Evolutionary conservation across 2,888 invertebrate species (phyloP), one percentile per base, ranked within the genome.

Genomic region (Cotesia congregata): DNA sequence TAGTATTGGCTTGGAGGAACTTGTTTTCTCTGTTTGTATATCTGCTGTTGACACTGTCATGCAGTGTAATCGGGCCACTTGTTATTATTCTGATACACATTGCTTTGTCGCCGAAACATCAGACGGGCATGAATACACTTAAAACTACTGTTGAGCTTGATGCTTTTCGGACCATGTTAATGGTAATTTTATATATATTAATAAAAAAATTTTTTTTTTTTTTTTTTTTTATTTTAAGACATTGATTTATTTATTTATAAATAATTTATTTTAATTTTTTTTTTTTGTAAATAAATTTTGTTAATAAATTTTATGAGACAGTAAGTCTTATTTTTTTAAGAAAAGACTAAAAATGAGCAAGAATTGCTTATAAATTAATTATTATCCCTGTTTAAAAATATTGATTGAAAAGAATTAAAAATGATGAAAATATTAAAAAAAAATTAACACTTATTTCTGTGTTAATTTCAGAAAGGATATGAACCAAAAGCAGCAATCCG

Each of bases 41-140:
- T 50, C 12, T 50, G 2, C 12, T 85, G 60, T 79, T 89, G 75
- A 87, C 88, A 30, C 65, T 87, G 0, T 86, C 87, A 9, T 89
- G 89, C 72, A 85, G 86, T 67, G 79, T 86, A 30, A 82, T 91
- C 59, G 91, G 91, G 67, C 88, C 90, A 50, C 83, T 90, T 61
- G 86, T 90, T 71, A 90, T 91, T 69, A 88, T 94, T 83, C 92
- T 93, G 91, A 92, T 93, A 79, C 93, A 94, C 86, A 90, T 93
- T 74, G 91, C 92, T 78, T 88, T 94, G 60, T 94, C 94, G 30
- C 92, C 93, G 17, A 92, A 92, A 68, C 93, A 94, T 86, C 92
- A 93, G 87, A 93, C 93, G 64, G 92, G 92, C 64, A 86, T 92
- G 62, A 92, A 92, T 78, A 87, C 93, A 77, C 92, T 93, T 83